A percentile compares a stretch with the other conserved stretches of the same genome.
Evolutionary conservation across 2,888 invertebrate genomes (phyloP).

Genomic region (Stenichneumon culpator): DNA sequence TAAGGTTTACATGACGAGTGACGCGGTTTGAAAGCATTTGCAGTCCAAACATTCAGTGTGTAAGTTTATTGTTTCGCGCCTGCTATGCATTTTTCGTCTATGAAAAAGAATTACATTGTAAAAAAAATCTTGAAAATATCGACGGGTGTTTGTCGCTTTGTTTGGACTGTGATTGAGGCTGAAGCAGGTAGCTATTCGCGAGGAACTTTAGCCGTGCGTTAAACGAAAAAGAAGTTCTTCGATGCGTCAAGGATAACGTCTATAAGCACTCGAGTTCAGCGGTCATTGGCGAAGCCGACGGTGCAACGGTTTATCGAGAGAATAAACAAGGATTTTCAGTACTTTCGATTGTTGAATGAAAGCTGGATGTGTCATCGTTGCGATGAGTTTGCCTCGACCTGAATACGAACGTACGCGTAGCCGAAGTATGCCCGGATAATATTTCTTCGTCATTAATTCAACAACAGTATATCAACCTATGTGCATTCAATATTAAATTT

Average conservation of each 20-base stretch:
- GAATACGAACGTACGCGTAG: background rate
- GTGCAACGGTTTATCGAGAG: background rate
- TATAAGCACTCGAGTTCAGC: background rate
- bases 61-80: background rate
- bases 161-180: too few relatives aligned
- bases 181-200: too few relatives aligned
- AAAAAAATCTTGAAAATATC: too few relatives aligned
- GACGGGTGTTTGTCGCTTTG: too few relatives aligned
- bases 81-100: background rate
- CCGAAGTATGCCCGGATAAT: too few relatives aligned
- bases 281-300: background rate
- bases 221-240: background rate
- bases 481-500: too few relatives aligned
- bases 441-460: too few relatives aligned
- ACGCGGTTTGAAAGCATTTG: background rate
- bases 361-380: background rate
- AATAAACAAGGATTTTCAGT: background rate
- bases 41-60: background rate
- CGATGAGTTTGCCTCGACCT: slow-evolving; percentile 40
- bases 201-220: too few relatives aligned
- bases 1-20: background rate
- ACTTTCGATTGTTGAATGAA: background rate
- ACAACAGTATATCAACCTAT: too few relatives aligned
- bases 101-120: too few relatives aligned
- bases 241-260: background rate